Conservation (phyloP, 2,888 invertebrate species). For the Tenthredo scrophulariae region DNA sequence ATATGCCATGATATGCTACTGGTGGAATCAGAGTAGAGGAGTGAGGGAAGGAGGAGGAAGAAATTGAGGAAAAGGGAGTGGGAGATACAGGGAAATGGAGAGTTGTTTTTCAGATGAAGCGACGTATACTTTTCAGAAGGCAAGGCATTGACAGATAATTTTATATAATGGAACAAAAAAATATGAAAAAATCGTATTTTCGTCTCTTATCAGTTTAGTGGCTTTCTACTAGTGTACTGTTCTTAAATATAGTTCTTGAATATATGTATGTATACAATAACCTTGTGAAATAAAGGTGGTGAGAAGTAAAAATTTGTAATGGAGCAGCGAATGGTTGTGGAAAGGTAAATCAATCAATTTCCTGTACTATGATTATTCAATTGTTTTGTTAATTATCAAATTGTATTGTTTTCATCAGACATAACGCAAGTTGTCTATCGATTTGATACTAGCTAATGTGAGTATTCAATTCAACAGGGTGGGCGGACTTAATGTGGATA, state of each 20-base stretch:
- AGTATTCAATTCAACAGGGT: slow-evolving; percentile 60
- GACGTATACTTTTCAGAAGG: background rate
- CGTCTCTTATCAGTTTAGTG: background rate
- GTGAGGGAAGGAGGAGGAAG: background rate
- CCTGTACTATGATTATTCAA: background rate
- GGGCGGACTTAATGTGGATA: slow-evolving; percentile 67
- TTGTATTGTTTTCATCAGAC: background rate
- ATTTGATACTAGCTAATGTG: background rate
- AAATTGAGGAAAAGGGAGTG: background rate
- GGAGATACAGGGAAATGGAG: background rate
- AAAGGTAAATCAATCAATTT: slow-evolving; percentile 17
- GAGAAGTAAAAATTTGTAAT: background rate
- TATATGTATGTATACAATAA: background rate
- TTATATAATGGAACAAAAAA: background rate
- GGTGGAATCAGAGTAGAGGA: background rate
- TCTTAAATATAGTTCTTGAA: background rate
- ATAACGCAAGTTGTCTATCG: background rate
- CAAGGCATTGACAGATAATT: background rate
- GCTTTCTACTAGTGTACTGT: background rate
- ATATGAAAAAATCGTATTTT: background rate
- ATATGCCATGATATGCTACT: background rate
- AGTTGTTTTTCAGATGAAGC: background rate
- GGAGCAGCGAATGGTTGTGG: background rate
- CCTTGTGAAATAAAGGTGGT: background rate
- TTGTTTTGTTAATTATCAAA: background rate